Base-by-base conservation (phyloP, 2,113 vertebrate species). In the Chrysemys picta region DNA sequence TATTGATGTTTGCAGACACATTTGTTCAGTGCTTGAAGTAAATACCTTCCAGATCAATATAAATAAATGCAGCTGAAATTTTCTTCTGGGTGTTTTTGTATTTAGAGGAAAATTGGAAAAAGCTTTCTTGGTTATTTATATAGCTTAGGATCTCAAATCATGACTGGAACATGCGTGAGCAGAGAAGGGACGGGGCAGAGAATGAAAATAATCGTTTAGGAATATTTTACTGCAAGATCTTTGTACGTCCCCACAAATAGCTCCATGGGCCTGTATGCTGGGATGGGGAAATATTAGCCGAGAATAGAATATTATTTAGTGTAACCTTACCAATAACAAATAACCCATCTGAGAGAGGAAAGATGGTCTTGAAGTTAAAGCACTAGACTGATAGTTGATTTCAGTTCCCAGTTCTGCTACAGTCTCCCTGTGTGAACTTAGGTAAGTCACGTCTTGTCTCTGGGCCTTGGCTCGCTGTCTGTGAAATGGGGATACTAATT, bases 11-110 rank as follows among this genome's bases (percentile, higher is more conserved):
- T 96, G 93, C 94, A 86, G 93, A 89, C 91, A 94, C 89, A 81
- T 97, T 96, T 96, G 93, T 87, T 96, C 94, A 93, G 90, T 90
- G 95, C 88, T 96, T 11, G 12, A 80, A 85, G 93, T 79, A 82
- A 97, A 87, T 89, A 94, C 79, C 85, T 93, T 54, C 22, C 27
- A 10, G 0, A 22, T 96, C 92, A 2, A 97, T 92, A 91, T 6
- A 24, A 87, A 91, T 75, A 96, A 89, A 87, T 79, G 93, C 79
- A 82, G 87, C 84, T 42, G 90, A 83, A 87, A 2, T 27, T 88
- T 84, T 72, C 80, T 56, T 92, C 56, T 89, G 72, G 59, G 86
- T 49, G 54, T 50, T n/a, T 62, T 88, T 93, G 2, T 53, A 4
- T 62, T 47, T 31, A 29, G 85, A 91, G 87, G 54, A 72, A 90